Evolutionary conservation across 2,888 invertebrate species (phyloP).

Genomic region (Xylocampa areola): DNA sequence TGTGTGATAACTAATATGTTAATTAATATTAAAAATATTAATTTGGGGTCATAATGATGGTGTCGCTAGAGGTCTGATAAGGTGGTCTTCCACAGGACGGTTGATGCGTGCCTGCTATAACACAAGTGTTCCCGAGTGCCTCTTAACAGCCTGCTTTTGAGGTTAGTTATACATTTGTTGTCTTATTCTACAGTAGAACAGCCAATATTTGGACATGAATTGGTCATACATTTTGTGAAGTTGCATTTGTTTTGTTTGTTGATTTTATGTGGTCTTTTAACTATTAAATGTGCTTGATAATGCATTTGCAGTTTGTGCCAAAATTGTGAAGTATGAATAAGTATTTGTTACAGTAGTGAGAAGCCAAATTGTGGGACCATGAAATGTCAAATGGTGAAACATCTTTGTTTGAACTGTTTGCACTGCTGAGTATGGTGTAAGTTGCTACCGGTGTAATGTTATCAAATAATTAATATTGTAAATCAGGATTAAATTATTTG

Average conservation of each 20-base stretch:
- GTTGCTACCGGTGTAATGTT: conserved; percentile 18
- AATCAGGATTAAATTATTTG: background rate
- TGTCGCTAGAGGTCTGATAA: conserved; percentile 70
- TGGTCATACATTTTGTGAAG: conserved; percentile 41
- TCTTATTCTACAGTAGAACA: conserved; percentile 41
- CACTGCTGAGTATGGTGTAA: conserved; percentile 35
- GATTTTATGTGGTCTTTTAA: conserved; percentile 32
- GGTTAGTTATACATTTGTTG: conserved; percentile 76
- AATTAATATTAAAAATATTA: conserved; percentile 68
- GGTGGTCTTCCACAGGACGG: conserved; percentile 85
- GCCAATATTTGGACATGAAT: conserved; percentile 46
- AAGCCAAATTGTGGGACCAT: conserved; percentile 10
- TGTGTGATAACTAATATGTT: conserved; percentile 74
- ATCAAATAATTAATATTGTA: background rate
- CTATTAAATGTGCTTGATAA: conserved; percentile 20
- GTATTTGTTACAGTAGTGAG: background rate
- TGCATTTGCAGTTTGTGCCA: conserved; percentile 37
- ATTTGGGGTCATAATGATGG: conserved; percentile 59
- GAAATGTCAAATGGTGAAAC: conserved; percentile 33
- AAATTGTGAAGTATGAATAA: conserved; percentile 23
- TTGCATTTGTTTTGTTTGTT: conserved; percentile 27
- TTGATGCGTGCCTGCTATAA: conserved; percentile 85
- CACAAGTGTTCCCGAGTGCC: conserved; percentile 85
- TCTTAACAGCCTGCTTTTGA: conserved; percentile 88
- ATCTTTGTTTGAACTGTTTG: conserved; percentile 16